Base-by-base conservation (phyloP, 1,140 invertebrate species). In the Drosophila lowei region DNA sequence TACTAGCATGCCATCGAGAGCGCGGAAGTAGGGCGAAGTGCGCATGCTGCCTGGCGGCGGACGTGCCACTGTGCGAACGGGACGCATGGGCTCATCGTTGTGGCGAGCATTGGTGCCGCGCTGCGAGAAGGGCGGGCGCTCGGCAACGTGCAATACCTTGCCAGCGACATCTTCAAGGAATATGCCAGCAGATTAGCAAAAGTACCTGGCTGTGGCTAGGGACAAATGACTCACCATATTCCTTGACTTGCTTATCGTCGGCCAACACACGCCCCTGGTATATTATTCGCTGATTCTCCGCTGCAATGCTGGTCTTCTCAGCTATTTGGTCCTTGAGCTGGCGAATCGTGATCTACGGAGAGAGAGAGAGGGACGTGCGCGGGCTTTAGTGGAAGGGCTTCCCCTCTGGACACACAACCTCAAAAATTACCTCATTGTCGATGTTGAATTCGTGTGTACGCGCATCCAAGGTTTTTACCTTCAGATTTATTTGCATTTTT, bases 61-160 rank as follows among this genome's bases (percentile, higher is more conserved):
- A 75, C 77, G 90, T 79, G 76, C 16, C 43, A 79, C 75, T 58
- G 79, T 91, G 53, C 84, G 85, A 21, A 73, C 70, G 21, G 67
- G 52, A 30, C 76, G 78, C 77, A 89, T 85, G n/a, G 91, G 83
- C 18, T 89, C 89, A 58, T 91, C 92, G 61, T 83, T 92, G 72
- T 84, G 92, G 53, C 78, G 90, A 6, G 89, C 90, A 30, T 64
- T 91, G 44, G 62, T 63, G 61, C 77, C 71, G 28, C 89, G 77
- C 44, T 89, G 72, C 15, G 88, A 90, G 44, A 93, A 93, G 16
- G 97, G 97, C 5, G 96, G 94, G 38, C 96, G 93, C 92, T 98
- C 96, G n/a, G 98, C 98, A 83, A 99, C 93, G 91, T 99, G 98
- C 49, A 99, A 94, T 15, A 97, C 97, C 92, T 98, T 98, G 2